Evolutionary conservation across 2,797 vertebrate species (phyloP), one percentile per base, ranked within the genome.

Genomic region (Eulemur coronatus): DNA sequence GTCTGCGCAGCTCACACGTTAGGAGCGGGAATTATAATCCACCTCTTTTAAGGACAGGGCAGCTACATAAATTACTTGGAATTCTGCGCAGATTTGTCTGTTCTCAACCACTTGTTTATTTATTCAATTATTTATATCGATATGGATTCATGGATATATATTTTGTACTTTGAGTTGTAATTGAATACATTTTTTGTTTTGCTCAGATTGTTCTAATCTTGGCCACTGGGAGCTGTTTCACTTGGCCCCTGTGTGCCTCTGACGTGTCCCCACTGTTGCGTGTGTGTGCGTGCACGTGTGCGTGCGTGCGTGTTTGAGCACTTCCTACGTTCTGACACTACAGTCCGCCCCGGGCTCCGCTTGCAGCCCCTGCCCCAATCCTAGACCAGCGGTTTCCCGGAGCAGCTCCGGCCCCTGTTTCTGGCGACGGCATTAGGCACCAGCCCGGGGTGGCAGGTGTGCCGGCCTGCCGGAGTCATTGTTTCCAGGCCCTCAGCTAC

Each of bases 1-100:
- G 18, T 26, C 1, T 2, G 20, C 3, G 9, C 15, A 18, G 7
- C n/a, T 7, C 48, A n/a, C 10, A 14, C 7, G 11, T 33, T 65
- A 26, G 18, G 17, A 33, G 6, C 2, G 6, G 35, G 48, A 38
- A 3, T 28, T 33, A 3, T 8, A 22, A 67, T 1, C 70, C 8
- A 5, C 18, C 43, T 73, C 18, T 30, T 18, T 1, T 2, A 41
- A 30, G 41, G 30, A 43, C 5, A 55, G 48, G 10, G 22, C 2
- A 50, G 70, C 57, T 50, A 18, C 20, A 6, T 24, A 26, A 67
- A 26, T 35, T 10, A 33, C 3, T 17, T 43, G 48, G 38, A 87
- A 72, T 80, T 30, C 50, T 22, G n/a, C 6, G 30, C 15, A 63
- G 18, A 26, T 22, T 48, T 41, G 8, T 72, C 78, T 79, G 1